Base-by-base conservation (phyloP, 1,140 invertebrate genomes). In the Schlechtendalia chinensis region DNA sequence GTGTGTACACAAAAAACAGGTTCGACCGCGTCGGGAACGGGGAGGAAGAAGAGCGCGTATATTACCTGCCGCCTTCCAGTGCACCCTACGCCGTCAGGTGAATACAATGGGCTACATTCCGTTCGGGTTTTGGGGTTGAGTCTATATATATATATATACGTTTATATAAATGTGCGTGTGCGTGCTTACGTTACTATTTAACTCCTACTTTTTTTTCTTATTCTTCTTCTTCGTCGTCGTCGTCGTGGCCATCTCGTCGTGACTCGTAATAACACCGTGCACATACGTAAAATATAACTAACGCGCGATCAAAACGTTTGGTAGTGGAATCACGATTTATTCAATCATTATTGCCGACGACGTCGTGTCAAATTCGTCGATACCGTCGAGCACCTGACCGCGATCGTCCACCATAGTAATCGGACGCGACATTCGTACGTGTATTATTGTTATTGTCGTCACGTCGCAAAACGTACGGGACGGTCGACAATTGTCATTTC, bases 91-190 rank as follows among this genome's bases (percentile, higher is more conserved):
- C 3, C 59, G 69, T 53, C 69, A 72, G 69, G 69, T 72, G 69
- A 54, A 72, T 29, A 72, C 69, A 72, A 72, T 72, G 50, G 24
- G 17, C 54, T 29, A 54, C 47, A 72, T 72, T 72, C 69, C 69
- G 50, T 72, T 72, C 24, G 11, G 27, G 47, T 72, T 72, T 72
- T n/a, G 50, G 69, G 69, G 69, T 72, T 72, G 69, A 29, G 47
- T 63, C n/a, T 58, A 45, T 45, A 45, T 24, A 17, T 29, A 16
- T 61, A 16, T 29, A 16, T 6, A 59, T 1, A 27, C 12, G 12
- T 16, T n/a, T n/a, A n/a, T n/a, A n/a, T n/a, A n/a, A n/a, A n/a
- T n/a, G n/a, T n/a, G n/a, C n/a, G n/a, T 4, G 32, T 39, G 8
- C 32, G 8, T 8, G 32, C 32, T 39, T 39, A 39, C 32, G 3